A percentile compares a stretch with the other conserved stretches of the same genome.
Conservation (phyloP, 2,797 vertebrate species). For the Lepilemur septentrionalis region DNA sequence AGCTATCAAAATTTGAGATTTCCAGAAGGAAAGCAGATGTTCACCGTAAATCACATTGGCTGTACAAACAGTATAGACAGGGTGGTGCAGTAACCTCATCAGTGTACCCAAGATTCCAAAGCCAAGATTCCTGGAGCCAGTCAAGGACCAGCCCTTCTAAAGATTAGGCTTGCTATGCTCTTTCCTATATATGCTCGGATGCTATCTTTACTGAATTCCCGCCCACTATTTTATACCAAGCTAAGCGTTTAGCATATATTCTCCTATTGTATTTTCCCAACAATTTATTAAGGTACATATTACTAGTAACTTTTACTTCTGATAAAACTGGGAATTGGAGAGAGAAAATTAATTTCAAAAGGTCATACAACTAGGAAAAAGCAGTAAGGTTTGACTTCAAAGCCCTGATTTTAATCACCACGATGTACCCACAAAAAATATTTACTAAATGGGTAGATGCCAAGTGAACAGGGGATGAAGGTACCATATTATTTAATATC, state of each 20-base stretch:
- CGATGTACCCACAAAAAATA: neutral
- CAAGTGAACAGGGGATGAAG: neutral
- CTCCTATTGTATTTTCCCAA: neutral
- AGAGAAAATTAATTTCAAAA: neutral
- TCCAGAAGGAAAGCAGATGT: neutral
- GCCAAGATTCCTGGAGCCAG: neutral
- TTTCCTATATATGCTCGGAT: neutral
- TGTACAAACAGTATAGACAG: too few species aligned
- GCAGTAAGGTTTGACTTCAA: neutral
- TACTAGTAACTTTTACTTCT: neutral
- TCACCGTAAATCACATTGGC: neutral
- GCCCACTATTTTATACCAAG: neutral
- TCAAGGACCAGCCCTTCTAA: neutral
- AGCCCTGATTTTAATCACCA: neutral
- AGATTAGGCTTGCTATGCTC: neutral
- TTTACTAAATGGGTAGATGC: neutral
- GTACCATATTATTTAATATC: neutral
- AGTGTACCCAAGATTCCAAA: neutral
- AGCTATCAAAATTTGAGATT: neutral
- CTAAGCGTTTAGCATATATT: neutral
- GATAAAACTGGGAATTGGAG: neutral
- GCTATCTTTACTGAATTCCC: neutral
- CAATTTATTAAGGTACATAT: neutral
- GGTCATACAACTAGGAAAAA: neutral
- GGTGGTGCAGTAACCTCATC: neutral